A percentile compares a stretch with the other conserved stretches of the same genome.
Evolutionary conservation across 2,797 vertebrate genomes (phyloP).

Genomic region (Rousettus madagascariensis): DNA sequence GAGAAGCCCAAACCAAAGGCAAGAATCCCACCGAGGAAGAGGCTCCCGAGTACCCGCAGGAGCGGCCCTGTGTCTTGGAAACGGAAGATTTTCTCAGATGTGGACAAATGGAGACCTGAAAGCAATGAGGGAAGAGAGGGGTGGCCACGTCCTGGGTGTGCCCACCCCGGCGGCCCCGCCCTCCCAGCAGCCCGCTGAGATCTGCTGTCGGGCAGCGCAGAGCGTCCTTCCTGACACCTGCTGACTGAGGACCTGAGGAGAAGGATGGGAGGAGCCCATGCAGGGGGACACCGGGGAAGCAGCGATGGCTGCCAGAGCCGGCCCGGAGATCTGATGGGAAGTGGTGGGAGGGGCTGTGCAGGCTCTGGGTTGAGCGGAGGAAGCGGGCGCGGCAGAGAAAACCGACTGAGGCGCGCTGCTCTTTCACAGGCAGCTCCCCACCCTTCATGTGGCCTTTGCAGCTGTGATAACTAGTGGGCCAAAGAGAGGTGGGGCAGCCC

Average conservation of each 20-base stretch:
- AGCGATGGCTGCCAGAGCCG: accelerated
- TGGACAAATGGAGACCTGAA: conserved; percentile 89
- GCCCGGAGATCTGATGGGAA: neutral
- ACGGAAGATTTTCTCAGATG: conserved; percentile 92
- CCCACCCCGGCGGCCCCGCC: neutral
- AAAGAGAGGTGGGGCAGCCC: neutral
- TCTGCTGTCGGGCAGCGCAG: neutral
- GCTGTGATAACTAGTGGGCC: neutral
- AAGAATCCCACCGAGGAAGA: conserved; percentile 90
- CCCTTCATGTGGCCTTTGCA: neutral
- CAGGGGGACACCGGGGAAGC: neutral
- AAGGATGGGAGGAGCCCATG: neutral
- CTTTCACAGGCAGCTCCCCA: neutral
- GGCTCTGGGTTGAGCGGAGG: neutral
- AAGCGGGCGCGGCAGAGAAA: accelerated
- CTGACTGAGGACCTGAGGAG: neutral
- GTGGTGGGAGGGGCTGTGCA: no score
- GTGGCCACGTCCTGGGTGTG: neutral
- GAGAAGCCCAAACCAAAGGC: conserved; percentile 97
- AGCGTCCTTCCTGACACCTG: neutral
- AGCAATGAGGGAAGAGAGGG: conserved; percentile 30
- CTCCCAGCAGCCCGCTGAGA: accelerated
- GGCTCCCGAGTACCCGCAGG: conserved; percentile 86
- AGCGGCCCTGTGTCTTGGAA: conserved; percentile 88
- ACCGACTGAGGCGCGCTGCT: accelerated